Conservation (phyloP, 1,140 invertebrate genomes). For the Paraescarpia echinospica region DNA sequence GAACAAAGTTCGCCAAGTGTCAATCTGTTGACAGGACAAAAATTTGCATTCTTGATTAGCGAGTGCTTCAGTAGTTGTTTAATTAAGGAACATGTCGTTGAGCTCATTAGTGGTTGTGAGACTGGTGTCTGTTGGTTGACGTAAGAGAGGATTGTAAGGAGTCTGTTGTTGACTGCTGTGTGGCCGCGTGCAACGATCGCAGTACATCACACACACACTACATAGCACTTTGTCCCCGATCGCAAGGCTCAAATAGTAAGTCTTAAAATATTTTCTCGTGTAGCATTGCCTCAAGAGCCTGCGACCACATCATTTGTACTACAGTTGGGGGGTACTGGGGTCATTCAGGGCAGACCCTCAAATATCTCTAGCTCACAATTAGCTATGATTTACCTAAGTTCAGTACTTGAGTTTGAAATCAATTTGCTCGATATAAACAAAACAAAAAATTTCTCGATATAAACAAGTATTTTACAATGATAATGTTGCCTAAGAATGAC, state of each 20-base stretch:
- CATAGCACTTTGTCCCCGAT: background rate
- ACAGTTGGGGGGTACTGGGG: background rate
- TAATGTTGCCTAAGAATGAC: too few relatives aligned
- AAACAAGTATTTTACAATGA: too few relatives aligned
- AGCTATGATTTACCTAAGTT: too few relatives aligned
- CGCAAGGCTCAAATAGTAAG: background rate
- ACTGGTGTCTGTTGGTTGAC: background rate
- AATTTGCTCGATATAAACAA: background rate
- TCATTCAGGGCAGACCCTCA: background rate
- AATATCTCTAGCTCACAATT: background rate
- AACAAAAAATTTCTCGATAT: too few relatives aligned
- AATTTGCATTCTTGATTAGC: background rate
- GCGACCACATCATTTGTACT: background rate
- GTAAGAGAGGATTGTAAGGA: background rate
- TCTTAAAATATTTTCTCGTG: background rate
- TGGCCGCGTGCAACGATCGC: background rate
- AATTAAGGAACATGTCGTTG: background rate
- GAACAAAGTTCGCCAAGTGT: background rate
- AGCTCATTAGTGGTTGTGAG: background rate
- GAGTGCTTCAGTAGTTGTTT: background rate
- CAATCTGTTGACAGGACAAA: background rate
- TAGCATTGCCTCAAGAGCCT: background rate
- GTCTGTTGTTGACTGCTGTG: background rate
- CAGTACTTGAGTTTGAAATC: background rate
- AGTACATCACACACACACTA: background rate